Evolutionary conservation across 2,888 invertebrate genomes (phyloP).

Genomic region (Orchestes rusci): DNA sequence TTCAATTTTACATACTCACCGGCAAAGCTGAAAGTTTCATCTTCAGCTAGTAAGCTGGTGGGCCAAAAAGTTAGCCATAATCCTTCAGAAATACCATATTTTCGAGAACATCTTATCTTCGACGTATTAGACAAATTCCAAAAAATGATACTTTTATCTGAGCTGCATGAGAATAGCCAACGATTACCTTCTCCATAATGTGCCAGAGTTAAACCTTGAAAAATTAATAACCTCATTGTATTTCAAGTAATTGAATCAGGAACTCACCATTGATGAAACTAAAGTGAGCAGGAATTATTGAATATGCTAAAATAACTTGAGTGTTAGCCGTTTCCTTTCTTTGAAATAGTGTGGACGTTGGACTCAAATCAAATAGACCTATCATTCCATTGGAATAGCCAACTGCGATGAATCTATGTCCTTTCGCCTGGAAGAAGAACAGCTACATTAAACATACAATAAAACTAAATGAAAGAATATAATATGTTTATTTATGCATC

Average conservation of each 20-base stretch:
- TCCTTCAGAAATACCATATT: constrained; percentile 45
- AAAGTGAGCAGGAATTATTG: constrained; percentile 53
- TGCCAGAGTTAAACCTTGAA: constrained; percentile 42
- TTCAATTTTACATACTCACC: too few relatives aligned
- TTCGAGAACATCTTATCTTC: constrained; percentile 37
- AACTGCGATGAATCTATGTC: constrained; percentile 52
- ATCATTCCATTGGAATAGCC: constrained; percentile 62
- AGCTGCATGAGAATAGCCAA: constrained; percentile 58
- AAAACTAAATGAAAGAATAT: too few relatives aligned
- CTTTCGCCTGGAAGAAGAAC: constrained; percentile 45
- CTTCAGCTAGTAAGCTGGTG: constrained; percentile 40
- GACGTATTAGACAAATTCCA: constrained; percentile 56
- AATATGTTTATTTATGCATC: too few relatives aligned
- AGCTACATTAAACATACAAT: constrained; percentile 23
- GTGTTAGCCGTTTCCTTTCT: constrained; percentile 40
- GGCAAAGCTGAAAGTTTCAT: too few relatives aligned
- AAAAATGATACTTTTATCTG: constrained; percentile 59
- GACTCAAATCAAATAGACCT: constrained; percentile 54
- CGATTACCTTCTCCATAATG: constrained; percentile 51
- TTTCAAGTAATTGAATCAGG: too few relatives aligned
- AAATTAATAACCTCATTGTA: too few relatives aligned
- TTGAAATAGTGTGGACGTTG: constrained; percentile 45
- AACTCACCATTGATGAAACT: constrained; percentile 53
- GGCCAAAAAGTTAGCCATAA: constrained; percentile 50
- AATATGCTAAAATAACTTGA: constrained; percentile 50